Base-by-base conservation (phyloP, 64 coral and sea anemone species). In the Actinia equina region DNA sequence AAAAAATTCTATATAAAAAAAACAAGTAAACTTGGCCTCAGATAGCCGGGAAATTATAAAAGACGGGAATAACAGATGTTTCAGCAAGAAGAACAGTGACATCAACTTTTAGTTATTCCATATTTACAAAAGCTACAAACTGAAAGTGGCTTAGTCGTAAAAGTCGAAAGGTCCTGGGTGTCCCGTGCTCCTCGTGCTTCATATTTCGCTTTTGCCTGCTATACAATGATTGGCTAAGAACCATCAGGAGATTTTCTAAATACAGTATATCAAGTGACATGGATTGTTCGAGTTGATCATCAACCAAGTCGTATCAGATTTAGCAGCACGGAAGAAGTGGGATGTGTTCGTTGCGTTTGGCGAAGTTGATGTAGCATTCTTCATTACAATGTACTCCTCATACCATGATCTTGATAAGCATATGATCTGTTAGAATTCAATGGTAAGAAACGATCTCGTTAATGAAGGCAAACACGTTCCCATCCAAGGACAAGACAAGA, bases 231-330 rank as follows among this genome's bases (percentile, higher is more conserved):
- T 81, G 78, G 78, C 45, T 22, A 37, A 81, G 23, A 52, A 52
- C 78, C 78, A 81, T 81, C 78, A 81, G 78, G 78, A 81, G 78
- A 81, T 44, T 22, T 30, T 74, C 69, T 74, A 74, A 65, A 74
- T 30, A 74, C 69, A 41, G 25, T 26, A 74, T 74, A 74, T 52
- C 78, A 51, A 18, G 16, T 81, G 43, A 52, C 44, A 52, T 9
- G 49, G n/a, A 49, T 49, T 52, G 49, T 52, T 81, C 43, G 52
- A 51, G 78, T 81, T 80, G 78, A 80, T 80, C 17, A 80, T 80
- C 43, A 81, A 46, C 78, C 7, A 16, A 15, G 0, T 71, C n/a
- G 27, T 74, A 41, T 74, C 27, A 74, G 69, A 1, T 74, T n/a
- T 23, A n/a, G 12, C 7, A 3, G 69, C 26, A 74, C 25, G 69